phyloP scores from a whole-genome alignment of 2,888 invertebrate genomes.

The Orchesella flavescens region DNA sequence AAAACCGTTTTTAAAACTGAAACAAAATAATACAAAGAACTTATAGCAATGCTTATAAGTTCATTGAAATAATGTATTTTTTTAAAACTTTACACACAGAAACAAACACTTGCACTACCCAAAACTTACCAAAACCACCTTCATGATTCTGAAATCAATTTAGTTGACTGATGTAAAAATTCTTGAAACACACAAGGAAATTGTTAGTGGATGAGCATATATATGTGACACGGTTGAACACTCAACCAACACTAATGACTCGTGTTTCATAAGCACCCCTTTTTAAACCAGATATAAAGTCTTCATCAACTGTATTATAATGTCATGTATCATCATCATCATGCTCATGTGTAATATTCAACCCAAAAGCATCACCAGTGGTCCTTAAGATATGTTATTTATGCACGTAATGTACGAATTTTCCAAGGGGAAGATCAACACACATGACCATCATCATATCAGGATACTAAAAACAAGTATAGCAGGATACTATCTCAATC shows the following conservation, averaged over 20 bases:
- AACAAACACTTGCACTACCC: constrained; percentile 24
- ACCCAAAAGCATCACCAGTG: no score
- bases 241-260: background rate
- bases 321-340: no score
- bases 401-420: no score
- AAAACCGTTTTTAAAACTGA: background rate
- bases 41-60: no score
- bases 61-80: no score
- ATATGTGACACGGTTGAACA: no score
- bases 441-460: constrained; percentile 5
- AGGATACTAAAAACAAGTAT: background rate
- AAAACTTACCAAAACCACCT: constrained; percentile 50
- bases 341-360: background rate
- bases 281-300: constrained; percentile 29
- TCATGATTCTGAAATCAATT: constrained; percentile 19
- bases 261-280: background rate
- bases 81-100: background rate
- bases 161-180: no score
- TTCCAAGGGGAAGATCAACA: background rate
- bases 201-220: no score
- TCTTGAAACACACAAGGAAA: no score
- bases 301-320: background rate
- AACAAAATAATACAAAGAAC: no score
- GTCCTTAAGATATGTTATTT: no score
- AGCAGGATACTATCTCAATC: no score